phyloP scores from a whole-genome alignment of 2,797 vertebrate genomes.

The Micromesistius poutassou region DNA sequence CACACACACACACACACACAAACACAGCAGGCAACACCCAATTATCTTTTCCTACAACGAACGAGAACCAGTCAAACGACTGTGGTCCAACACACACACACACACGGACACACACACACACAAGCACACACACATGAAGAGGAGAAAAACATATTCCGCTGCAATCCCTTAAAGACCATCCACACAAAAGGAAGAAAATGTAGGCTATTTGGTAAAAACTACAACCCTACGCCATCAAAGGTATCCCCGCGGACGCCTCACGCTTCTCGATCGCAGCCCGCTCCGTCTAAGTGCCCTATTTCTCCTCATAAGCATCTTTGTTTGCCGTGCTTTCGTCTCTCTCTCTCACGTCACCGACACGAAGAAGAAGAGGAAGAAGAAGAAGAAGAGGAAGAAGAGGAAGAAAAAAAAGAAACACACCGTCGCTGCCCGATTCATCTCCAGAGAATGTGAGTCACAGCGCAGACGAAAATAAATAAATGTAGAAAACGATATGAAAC shows the following conservation, averaged over 20 bases:
- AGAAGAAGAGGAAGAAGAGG: not conserved
- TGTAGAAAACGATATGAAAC: slow-evolving; percentile 15
- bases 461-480: slow-evolving; percentile 35
- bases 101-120: slow-evolving; percentile 43
- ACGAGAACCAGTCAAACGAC: slow-evolving; percentile 64
- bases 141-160: slow-evolving; percentile 50
- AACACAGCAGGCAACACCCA: slow-evolving; percentile 59
- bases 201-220: slow-evolving; percentile 70
- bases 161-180: slow-evolving; percentile 59
- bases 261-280: slow-evolving; percentile 60
- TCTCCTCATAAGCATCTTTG: slow-evolving; percentile 66
- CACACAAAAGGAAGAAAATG: slow-evolving; percentile 68
- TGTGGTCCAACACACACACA: slow-evolving; percentile 33
- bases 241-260: slow-evolving; percentile 57
- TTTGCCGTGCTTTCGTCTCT: slow-evolving; percentile 60
- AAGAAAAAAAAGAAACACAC: not conserved
- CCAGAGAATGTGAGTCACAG: slow-evolving; percentile 62
- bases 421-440: slow-evolving; percentile 54
- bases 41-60: slow-evolving; percentile 66
- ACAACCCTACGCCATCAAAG: slow-evolving; percentile 69
- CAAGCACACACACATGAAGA: slow-evolving; percentile 43
- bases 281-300: slow-evolving; percentile 69
- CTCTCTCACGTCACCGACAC: slow-evolving; percentile 51
- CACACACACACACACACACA: slow-evolving; percentile 25
- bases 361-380: slow-evolving; percentile 6